phyloP scores from a whole-genome alignment of 2,113 vertebrate genomes.

The Larimichthys polyactis region DNA sequence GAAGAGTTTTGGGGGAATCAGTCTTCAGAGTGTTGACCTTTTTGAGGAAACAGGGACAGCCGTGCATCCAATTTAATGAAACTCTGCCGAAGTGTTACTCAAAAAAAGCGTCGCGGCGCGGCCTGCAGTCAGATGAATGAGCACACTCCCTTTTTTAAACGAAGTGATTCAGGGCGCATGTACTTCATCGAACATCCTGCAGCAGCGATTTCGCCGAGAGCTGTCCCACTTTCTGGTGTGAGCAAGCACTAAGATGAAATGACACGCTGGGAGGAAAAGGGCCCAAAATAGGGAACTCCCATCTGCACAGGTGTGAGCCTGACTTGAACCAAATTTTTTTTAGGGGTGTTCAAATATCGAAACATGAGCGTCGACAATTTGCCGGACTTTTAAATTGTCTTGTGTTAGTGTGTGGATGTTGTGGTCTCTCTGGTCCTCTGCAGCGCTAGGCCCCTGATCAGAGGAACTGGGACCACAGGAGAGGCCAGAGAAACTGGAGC shows the following conservation, averaged over 20 bases:
- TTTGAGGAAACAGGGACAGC: not conserved
- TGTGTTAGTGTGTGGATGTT: not conserved
- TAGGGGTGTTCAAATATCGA: not conserved
- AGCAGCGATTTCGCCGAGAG: not conserved
- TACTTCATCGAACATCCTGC: not conserved
- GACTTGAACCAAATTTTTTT: not conserved
- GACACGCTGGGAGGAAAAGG: not conserved
- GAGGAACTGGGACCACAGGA: slow-evolving; percentile 76
- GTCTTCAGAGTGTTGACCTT: slow-evolving; percentile 11
- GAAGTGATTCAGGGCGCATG: too few relatives aligned
- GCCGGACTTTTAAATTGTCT: not conserved
- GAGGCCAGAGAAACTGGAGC: slow-evolving; percentile 84
- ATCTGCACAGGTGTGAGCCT: not conserved
- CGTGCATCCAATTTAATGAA: not conserved
- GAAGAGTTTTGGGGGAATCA: not conserved
- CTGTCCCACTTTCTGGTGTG: slow-evolving; percentile 36
- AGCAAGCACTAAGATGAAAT: not conserved
- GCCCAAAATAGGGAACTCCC: not conserved
- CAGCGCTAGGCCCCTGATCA: slow-evolving; percentile 71
- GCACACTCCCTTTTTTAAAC: too few relatives aligned
- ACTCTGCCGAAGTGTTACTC: slow-evolving; percentile 4
- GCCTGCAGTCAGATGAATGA: not conserved
- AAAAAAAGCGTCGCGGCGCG: slow-evolving; percentile 16
- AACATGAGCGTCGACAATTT: slow-evolving; percentile 2
- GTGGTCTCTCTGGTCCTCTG: slow-evolving; percentile 49